Percentiles rank a stretch among this genome's conserved stretches.
Conservation (phyloP, 1,140 invertebrate species). For the Tetramorium alpestre region DNA sequence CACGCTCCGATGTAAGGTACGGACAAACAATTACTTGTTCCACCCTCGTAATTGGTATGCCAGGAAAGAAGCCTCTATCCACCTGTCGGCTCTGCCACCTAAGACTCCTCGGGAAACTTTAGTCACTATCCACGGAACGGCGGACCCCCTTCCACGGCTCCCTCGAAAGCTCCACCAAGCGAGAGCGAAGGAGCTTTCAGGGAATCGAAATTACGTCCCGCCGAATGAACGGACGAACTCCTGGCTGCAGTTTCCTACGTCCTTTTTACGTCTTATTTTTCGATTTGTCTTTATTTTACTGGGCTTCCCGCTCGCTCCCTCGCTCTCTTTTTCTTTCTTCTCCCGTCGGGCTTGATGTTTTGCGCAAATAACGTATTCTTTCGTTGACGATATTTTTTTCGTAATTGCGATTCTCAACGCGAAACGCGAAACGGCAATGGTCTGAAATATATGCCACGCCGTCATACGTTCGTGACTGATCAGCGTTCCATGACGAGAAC, state of each 20-base stretch:
- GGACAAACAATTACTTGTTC: slow-evolving; percentile 81
- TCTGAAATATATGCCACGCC: slow-evolving; percentile 30
- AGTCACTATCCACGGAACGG: slow-evolving; percentile 25
- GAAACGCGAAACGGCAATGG: background rate
- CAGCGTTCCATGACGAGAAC: background rate
- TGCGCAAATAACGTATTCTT: background rate
- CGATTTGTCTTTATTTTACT: slow-evolving; percentile 22
- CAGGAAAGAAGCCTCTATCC: slow-evolving; percentile 78
- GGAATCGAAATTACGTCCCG: slow-evolving; percentile 70
- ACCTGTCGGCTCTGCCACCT: slow-evolving; percentile 75
- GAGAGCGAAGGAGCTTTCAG: slow-evolving; percentile 30
- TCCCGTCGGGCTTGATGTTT: background rate
- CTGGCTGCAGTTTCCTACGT: background rate
- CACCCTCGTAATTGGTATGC: slow-evolving; percentile 80
- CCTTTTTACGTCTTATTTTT: slow-evolving; percentile 31
- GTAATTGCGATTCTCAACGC: background rate
- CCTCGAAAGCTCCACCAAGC: slow-evolving; percentile 19
- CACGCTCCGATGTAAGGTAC: slow-evolving; percentile 71
- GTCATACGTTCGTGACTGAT: slow-evolving; percentile 38
- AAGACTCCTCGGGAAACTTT: slow-evolving; percentile 77
- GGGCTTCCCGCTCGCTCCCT: background rate
- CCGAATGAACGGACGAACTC: slow-evolving; percentile 55
- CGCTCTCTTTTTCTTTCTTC: background rate
- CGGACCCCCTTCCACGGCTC: background rate
- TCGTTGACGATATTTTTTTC: background rate